Evolutionary conservation across 2,797 vertebrate species (phyloP).

Genomic region (Garrulus glandarius): DNA sequence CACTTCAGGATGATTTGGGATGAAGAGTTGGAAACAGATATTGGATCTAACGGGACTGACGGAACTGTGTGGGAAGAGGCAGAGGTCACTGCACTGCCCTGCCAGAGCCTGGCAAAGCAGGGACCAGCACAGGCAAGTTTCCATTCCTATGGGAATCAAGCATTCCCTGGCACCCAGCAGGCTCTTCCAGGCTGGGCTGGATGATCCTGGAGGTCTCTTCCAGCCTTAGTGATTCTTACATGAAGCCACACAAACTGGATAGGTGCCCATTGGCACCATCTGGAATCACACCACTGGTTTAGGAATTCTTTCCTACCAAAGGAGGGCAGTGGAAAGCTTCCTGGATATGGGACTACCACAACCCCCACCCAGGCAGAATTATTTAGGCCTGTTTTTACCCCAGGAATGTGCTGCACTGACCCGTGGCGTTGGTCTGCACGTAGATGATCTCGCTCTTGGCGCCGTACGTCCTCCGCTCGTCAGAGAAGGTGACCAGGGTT

Average conservation of each 20-base stretch:
- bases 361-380: neutral
- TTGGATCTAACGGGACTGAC: conserved; percentile 90
- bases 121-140: neutral
- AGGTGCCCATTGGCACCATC: rapidly evolving
- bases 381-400: rapidly evolving
- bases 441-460: conserved; percentile 98
- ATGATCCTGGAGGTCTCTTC: neutral
- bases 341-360: rapidly evolving
- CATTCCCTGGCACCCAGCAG: neutral
- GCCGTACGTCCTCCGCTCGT: conserved; percentile 88
- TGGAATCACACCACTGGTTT: neutral
- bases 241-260: rapidly evolving
- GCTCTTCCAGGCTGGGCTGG: neutral
- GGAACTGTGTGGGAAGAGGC: conserved; percentile 77
- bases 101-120: neutral
- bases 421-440: conserved; percentile 88
- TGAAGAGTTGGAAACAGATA: conserved; percentile 92
- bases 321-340: neutral
- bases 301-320: neutral
- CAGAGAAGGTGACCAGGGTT: conserved; percentile 91
- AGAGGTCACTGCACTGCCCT: neutral
- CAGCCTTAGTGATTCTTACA: neutral
- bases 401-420: conserved; percentile 71
- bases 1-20: conserved; percentile 96
- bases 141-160: neutral